Percentiles rank a stretch among this genome's conserved stretches.
These are phyloP conservation scores for Pampusana beccarii DNA, from an alignment of 2,113 vertebrate genomes.

Conservation along the genomic window DNA sequence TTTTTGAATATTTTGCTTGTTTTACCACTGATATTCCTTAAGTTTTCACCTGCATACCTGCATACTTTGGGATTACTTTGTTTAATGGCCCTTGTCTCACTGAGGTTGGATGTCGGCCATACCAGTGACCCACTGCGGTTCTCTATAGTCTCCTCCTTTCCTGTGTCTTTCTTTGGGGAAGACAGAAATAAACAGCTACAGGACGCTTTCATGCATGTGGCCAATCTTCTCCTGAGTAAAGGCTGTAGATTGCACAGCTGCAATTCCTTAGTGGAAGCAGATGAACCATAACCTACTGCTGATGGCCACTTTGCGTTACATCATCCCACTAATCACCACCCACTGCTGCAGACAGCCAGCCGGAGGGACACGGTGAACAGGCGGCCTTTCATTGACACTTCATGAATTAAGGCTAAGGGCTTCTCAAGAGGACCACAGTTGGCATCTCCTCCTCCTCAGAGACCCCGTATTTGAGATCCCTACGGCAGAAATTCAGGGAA, in stretches of 20 bases:
- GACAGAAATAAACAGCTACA: background rate
- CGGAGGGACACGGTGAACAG: accelerated
- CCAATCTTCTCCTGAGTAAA: background rate
- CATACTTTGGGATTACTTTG: background rate
- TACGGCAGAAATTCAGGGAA: conserved; percentile 11
- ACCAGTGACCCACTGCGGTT: background rate
- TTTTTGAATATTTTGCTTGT: background rate
- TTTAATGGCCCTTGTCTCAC: background rate
- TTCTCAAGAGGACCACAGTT: conserved; percentile 21
- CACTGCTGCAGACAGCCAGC: conserved; percentile 6
- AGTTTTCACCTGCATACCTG: background rate
- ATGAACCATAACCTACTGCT: conserved; percentile 36
- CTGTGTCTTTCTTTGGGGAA: background rate
- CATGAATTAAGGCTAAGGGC: conserved; percentile 48
- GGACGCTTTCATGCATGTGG: background rate
- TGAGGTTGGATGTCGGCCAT: background rate
- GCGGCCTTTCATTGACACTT: conserved; percentile 28
- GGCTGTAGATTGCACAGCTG: conserved; percentile 17
- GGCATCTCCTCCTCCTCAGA: conserved; percentile 17
- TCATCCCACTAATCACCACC: conserved; percentile 49
- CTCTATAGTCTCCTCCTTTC: background rate
- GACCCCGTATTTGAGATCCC: background rate
- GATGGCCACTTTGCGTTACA: conserved; percentile 28
- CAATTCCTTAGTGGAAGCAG: conserved; percentile 48
- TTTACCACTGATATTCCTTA: background rate